Base-by-base conservation (phyloP, 2,797 vertebrate genomes). In the Poecilia picta region DNA sequence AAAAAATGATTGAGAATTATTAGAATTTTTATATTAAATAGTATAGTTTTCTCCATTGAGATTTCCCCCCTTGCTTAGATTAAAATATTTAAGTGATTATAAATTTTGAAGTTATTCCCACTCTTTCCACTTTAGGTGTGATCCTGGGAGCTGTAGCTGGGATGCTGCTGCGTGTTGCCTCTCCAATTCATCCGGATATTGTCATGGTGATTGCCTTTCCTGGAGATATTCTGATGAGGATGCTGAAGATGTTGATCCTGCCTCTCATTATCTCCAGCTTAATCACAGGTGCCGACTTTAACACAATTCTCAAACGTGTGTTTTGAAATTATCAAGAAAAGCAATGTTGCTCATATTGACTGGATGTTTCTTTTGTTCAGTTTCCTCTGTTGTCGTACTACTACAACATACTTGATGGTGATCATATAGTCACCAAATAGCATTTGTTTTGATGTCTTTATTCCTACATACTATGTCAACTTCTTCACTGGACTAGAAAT, bases 221-320 rank as follows among this genome's bases (percentile, higher is more conserved):
- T 0, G 98, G 98, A 93, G 98, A 99, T 83, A 99, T 99, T 86
- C 96, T 99, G 82, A 99, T 99, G 98, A 96, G 98, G 94, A 98
- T 99, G 98, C 94, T 99, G 83, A 99, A 99, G 95, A 99, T 99
- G 98, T 94, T 99, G 90, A 99, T 99, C 86, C 96, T 99, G 75
- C 98, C 98, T 73, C 96, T 99, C 75, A 99, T 99, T 94, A 99
- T 99, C 92, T 99, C 98, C 93, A 99, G 98, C 95, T 96, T 99
- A 95, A 99, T 99, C 93, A 99, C 98, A 97, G 98, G 98, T 99
- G 76, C 79, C 41, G 51, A 80, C 66, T 53, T 41, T 2, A 75
- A 76, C 8, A 28, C 4, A 59, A 28, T n/a, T n/a, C 5, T 57
- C 57, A 79, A 45, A 25, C 28, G 36, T 45, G 23, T 39, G 57